Percentiles rank a stretch among this genome's conserved stretches.
phyloP scores from a whole-genome alignment of 2,113 vertebrate species.

The Empidonax alnorum region DNA sequence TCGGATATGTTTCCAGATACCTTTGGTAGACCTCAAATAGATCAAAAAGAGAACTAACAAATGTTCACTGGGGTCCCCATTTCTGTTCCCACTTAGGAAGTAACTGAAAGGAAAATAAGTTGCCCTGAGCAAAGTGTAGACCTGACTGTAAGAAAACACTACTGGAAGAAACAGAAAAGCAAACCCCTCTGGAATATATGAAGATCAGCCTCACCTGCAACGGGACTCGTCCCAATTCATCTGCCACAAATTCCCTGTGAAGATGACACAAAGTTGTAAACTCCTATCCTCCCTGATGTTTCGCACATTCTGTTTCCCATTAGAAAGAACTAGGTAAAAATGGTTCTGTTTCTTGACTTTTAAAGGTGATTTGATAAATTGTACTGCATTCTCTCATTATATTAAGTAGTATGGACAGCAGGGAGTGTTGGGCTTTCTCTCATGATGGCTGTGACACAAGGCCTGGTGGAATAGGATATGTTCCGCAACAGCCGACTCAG shows the following conservation, averaged over 20 bases:
- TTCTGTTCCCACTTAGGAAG: neutral
- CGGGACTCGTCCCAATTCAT: neutral
- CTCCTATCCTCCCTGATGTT: neutral
- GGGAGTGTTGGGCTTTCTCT: neutral
- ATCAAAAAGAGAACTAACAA: neutral
- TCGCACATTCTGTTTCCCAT: neutral
- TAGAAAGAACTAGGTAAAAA: neutral
- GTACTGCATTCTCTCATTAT: accelerated
- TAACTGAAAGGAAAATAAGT: neutral
- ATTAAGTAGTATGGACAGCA: accelerated
- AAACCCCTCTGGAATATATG: neutral
- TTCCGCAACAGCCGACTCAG: neutral
- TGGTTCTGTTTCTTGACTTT: neutral
- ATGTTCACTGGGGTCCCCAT: neutral
- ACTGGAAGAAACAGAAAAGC: neutral
- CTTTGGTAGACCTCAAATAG: neutral
- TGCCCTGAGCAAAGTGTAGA: neutral
- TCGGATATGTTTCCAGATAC: neutral
- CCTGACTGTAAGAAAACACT: neutral
- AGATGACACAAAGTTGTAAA: neutral
- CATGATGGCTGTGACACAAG: neutral
- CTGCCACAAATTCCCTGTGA: neutral
- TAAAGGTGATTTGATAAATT: neutral
- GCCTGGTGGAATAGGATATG: neutral
- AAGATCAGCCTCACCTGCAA: neutral